Percentiles rank a stretch among this genome's conserved stretches.
Conservation (phyloP, 2,113 vertebrate species). For the Meles meles region DNA sequence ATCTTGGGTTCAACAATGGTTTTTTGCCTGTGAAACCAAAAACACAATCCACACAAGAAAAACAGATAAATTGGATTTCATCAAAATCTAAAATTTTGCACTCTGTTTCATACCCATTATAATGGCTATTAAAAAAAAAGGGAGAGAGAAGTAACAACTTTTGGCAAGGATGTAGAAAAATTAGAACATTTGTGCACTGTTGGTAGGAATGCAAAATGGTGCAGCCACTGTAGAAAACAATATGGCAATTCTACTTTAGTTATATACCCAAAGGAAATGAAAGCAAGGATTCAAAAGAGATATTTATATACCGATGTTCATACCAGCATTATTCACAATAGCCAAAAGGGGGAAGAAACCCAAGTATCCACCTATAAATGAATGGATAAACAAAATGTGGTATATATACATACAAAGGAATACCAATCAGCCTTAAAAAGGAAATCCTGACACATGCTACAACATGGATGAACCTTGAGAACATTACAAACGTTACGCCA, state of each 20-base stretch:
- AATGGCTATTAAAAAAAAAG: background rate
- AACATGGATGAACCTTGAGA: background rate
- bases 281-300: background rate
- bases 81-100: slow-evolving; percentile 39
- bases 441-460: background rate
- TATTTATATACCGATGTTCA: background rate
- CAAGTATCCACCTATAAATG: background rate
- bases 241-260: background rate
- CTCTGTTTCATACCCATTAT: background rate
- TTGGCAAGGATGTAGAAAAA: background rate
- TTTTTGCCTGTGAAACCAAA: slow-evolving; percentile 32
- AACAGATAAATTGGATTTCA: background rate
- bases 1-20: background rate
- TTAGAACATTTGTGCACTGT: background rate
- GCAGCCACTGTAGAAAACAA: background rate
- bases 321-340: background rate
- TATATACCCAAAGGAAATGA: background rate
- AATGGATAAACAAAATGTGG: background rate
- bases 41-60: background rate
- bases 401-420: background rate
- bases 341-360: background rate
- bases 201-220: background rate
- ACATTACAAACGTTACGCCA: background rate
- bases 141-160: background rate
- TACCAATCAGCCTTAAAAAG: background rate